Evolutionary conservation across 2,113 vertebrate species (phyloP), one percentile per base, ranked within the genome.

Genomic region (Bos indicus): DNA sequence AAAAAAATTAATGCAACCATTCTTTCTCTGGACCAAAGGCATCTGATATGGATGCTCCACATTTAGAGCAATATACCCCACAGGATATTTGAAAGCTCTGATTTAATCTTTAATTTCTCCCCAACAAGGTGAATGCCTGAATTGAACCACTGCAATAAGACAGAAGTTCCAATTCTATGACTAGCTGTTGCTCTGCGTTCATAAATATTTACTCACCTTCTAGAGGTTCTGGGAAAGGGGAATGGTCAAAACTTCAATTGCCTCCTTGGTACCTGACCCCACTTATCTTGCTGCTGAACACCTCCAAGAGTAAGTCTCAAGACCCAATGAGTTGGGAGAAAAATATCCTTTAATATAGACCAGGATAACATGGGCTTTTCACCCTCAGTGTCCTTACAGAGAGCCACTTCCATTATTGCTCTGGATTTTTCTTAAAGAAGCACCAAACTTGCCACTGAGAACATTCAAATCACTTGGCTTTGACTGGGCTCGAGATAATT

Each of bases 51-150:
- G 85, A 83, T 57, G 33, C 6, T 89, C 59, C 36, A 25, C 46
- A 19, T 95, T 95, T 92, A 94, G 2, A 96, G 91, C 96, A 95
- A 97, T 97, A 97, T 71, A 94, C 54, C 80, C 94, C 93, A 90
- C 98, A 98, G 98, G 98, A 98, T 98, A 98, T 98, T 98, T 97
- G 98, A 98, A 98, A 97, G 59, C 67, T 95, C 95, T 96, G 98
- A 98, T 98, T 98, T 93, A 94, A 98, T 98, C 98, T 98, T 98
- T 98, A 97, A 98, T 98, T 98, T 97, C 93, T 92, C 81, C 74
- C 95, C 92, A 97, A 94, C 94, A 97, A 97, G 96, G 91, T 98
- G 80, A 91, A 51, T 30, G 71, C 57, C 94, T 96, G 94, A 95
- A 95, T 36, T 60, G 25, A 88, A 59, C 83, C 80, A 88, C 15